Base-by-base conservation (phyloP, 2,113 vertebrate species). In the Indicator maculatus region DNA sequence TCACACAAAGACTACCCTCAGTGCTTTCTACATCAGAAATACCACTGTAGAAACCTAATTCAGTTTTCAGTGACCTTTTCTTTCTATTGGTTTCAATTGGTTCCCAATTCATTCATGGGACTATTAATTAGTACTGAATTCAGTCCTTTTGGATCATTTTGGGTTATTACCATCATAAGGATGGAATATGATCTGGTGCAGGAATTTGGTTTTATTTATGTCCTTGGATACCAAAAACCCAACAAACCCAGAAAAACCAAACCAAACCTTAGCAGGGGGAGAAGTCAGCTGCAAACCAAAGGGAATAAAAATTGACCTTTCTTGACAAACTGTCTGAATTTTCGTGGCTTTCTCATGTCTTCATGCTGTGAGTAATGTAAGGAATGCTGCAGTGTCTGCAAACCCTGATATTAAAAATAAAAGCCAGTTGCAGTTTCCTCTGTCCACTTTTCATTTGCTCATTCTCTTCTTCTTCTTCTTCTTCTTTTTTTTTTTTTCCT, bases 341-440 rank as follows among this genome's bases (percentile, higher is more conserved):
- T 83, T 78, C 13, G 2, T 93, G 88, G 61, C 36, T 96, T 95
- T 95, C 90, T 91, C 86, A 90, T 95, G 71, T 93, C 90, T 93
- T 90, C 81, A 90, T 92, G 71, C 64, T 93, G 79, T 58, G 59
- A 97, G 69, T 45, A 89, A 95, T 86, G 72, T 60, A 77, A 95
- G 73, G 95, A 96, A 93, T 93, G 93, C 74, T 0, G 19, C 81
- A 93, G 73, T 61, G 65, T 79, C 76, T 86, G 76, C 58, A 78
- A 93, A 12, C 31, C 71, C 38, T 44, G 72, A 84, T 89, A 87
- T 82, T 92, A 93, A 89, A 82, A 95, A 65, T 77, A 92, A 85
- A 88, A 89, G 63, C 83, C 50, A 94, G 31, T 91, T 89, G 41
- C 36, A 71, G 56, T 83, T 96, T 95, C 27, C 33, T 86, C 50